These are phyloP conservation scores for Coleophora deauratella DNA, from an alignment of 2,888 invertebrate genomes.

Conservation along the genomic window DNA sequence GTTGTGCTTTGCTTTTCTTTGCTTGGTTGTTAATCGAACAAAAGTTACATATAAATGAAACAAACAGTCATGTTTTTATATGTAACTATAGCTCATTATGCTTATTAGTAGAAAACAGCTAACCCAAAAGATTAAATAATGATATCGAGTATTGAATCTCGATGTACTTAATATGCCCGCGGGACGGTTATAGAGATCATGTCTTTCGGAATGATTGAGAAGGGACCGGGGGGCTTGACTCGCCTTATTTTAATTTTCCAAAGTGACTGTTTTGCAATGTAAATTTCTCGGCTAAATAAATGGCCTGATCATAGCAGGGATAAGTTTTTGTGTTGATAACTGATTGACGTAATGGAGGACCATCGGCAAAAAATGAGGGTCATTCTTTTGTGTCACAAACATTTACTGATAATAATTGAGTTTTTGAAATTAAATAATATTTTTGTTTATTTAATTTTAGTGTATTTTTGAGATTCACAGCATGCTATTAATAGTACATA, in stretches of 20 bases:
- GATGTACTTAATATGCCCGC: constrained; percentile 44
- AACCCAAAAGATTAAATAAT: not conserved
- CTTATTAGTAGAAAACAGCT: no score
- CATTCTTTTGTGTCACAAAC: not conserved
- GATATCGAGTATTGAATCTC: constrained; percentile 24
- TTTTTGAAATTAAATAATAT: no score
- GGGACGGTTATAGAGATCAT: constrained; percentile 55
- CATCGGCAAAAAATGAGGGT: not conserved
- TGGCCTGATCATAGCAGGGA: constrained; percentile 30
- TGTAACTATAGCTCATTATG: no score
- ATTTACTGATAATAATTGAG: no score
- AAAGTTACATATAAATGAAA: no score
- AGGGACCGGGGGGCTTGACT: constrained; percentile 63
- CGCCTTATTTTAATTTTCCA: constrained; percentile 69
- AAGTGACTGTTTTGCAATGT: constrained; percentile 68
- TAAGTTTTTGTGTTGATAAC: constrained; percentile 23
- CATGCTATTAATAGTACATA: constrained; percentile 6
- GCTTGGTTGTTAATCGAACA: no score
- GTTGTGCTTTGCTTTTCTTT: no score
- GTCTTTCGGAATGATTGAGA: constrained; percentile 69
- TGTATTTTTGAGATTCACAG: constrained; percentile 5
- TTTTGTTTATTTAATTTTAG: no score
- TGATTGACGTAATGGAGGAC: constrained; percentile 3
- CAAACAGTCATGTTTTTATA: no score
- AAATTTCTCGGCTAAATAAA: constrained; percentile 46